Evolutionary conservation across 2,888 invertebrate genomes (phyloP).

Genomic region (Andrena fulva): DNA sequence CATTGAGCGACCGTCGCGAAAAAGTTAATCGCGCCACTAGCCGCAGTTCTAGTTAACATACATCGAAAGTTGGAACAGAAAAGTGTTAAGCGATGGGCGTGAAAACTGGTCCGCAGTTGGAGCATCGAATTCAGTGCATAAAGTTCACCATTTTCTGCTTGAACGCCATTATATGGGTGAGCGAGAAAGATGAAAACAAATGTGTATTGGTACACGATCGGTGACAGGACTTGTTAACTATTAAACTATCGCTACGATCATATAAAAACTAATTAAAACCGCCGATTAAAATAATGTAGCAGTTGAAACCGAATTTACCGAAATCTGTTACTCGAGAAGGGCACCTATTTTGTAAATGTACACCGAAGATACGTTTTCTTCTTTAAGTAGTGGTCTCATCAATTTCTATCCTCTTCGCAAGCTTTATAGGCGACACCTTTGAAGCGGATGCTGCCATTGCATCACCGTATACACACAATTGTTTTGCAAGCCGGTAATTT

Average conservation of each 20-base stretch:
- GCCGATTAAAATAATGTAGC: too few relatives aligned
- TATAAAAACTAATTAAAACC: too few relatives aligned
- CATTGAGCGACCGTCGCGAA: slow-evolving; percentile 17
- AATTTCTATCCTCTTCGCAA: neutral
- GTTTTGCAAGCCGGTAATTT: neutral
- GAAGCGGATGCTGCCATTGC: neutral
- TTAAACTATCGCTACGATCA: too few relatives aligned
- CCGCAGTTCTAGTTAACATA: neutral
- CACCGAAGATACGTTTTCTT: too few relatives aligned
- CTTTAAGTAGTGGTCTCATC: neutral
- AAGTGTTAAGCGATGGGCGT: slow-evolving; percentile 70
- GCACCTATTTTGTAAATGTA: too few relatives aligned
- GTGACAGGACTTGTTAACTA: neutral
- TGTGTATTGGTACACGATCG: neutral
- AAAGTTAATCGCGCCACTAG: neutral
- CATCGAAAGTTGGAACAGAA: neutral
- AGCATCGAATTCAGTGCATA: slow-evolving; percentile 91
- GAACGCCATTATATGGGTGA: slow-evolving; percentile 92
- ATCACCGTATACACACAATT: neutral
- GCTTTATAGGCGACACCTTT: neutral
- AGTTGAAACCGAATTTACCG: neutral
- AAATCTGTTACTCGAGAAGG: neutral
- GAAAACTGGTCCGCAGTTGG: slow-evolving; percentile 86
- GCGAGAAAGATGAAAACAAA: slow-evolving; percentile 79
- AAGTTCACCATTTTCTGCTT: slow-evolving; percentile 93